phyloP scores from a whole-genome alignment of 2,113 vertebrate species.

The Furnarius figulus region DNA sequence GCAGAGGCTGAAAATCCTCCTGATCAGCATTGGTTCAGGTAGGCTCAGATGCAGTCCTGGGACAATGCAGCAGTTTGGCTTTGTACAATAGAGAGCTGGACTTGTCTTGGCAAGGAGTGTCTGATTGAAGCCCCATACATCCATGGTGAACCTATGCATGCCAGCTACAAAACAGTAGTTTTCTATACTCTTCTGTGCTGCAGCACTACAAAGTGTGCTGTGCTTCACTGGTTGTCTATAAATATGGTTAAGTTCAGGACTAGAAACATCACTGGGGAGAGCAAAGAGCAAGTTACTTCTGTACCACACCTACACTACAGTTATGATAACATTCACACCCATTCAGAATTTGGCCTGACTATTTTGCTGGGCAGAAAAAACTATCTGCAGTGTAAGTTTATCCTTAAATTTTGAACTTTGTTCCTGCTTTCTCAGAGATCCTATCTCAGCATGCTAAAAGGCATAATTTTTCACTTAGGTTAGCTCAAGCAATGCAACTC shows the following conservation, averaged over 20 bases:
- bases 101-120: background rate
- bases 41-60: background rate
- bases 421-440: background rate
- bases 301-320: background rate
- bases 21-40: fast-evolving
- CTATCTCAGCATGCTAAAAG: background rate
- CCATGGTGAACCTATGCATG: background rate
- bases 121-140: background rate
- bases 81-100: background rate
- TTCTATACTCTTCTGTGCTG: background rate
- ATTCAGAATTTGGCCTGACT: background rate
- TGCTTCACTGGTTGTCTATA: background rate
- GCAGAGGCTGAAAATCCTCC: background rate
- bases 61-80: background rate
- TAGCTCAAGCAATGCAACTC: background rate
- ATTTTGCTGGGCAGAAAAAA: background rate
- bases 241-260: background rate
- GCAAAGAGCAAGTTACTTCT: background rate
- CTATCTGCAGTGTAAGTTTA: background rate
- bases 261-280: background rate
- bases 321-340: background rate
- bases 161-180: background rate
- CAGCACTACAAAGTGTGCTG: background rate
- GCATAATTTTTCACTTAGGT: background rate
- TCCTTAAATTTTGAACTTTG: background rate